Conservation (phyloP, 2,797 vertebrate genomes). For the Alcedo atthis region DNA sequence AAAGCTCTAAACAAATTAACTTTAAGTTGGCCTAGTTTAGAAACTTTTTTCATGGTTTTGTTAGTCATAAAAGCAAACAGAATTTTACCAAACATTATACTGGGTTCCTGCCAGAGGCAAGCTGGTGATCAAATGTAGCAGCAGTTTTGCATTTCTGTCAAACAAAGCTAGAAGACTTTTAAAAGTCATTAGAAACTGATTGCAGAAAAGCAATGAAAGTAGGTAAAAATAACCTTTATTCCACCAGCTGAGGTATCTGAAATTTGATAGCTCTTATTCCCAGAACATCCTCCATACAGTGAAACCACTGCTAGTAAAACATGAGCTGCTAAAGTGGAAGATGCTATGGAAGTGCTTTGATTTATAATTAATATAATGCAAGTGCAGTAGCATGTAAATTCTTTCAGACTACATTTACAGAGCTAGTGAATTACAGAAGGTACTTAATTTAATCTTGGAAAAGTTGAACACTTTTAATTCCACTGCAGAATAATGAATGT, state of each 20-base stretch:
- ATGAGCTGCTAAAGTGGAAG: not conserved
- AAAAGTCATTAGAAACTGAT: not conserved
- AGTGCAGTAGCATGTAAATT: not conserved
- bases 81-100: not conserved
- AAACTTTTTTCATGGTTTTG: not conserved
- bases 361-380: slow-evolving; percentile 26
- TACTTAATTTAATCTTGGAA: not conserved
- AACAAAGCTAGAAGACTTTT: not conserved
- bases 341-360: not conserved
- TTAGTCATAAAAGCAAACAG: not conserved
- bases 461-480: not conserved
- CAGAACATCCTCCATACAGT: not conserved
- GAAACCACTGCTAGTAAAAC: not conserved
- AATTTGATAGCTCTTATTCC: not conserved
- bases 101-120: not conserved
- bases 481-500: not conserved
- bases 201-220: not conserved
- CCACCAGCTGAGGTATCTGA: not conserved
- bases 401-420: not conserved
- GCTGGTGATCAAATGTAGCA: not conserved
- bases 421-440: not conserved
- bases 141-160: not conserved
- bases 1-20: not conserved
- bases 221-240: not conserved
- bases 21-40: not conserved